Percentiles rank a stretch among this genome's conserved stretches.
Conservation (phyloP, 2,113 vertebrate species). For the Pagrus major region DNA sequence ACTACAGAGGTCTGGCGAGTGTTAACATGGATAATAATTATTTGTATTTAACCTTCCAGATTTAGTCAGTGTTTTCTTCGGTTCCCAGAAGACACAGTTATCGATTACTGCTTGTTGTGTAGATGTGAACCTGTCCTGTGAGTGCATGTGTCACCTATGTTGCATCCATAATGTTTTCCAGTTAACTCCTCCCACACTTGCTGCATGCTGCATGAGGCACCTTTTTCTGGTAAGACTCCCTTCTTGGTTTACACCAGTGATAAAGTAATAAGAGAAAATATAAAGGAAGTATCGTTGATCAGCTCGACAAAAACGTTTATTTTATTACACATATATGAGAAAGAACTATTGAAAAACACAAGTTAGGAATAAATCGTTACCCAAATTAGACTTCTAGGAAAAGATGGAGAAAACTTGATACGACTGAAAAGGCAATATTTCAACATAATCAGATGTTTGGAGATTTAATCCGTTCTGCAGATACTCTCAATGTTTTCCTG, state of each 20-base stretch:
- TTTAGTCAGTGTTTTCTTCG: slow-evolving; percentile 46
- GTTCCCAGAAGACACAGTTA: slow-evolving; percentile 36
- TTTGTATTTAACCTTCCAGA: slow-evolving; percentile 6
- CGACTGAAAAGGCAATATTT: background rate
- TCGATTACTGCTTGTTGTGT: slow-evolving; percentile 57
- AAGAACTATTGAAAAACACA: background rate
- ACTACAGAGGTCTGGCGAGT: background rate
- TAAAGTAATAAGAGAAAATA: background rate
- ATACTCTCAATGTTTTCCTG: background rate
- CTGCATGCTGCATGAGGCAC: slow-evolving; percentile 96
- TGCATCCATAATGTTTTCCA: slow-evolving; percentile 95
- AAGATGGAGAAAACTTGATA: background rate
- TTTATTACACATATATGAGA: background rate
- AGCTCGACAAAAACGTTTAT: background rate
- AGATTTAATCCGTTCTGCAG: background rate
- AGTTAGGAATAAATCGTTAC: background rate
- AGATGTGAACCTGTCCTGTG: slow-evolving; percentile 57
- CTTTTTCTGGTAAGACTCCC: slow-evolving; percentile 91
- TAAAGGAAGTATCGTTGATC: background rate
- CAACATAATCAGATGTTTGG: background rate
- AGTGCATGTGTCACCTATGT: slow-evolving; percentile 82
- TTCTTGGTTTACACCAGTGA: slow-evolving; percentile 67
- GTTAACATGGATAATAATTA: slow-evolving; percentile 6
- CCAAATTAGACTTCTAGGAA: background rate
- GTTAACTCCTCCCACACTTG: slow-evolving; percentile 94